Evolutionary conservation across 2,888 invertebrate genomes (phyloP).

Genomic region (Noctua fimbriata): DNA sequence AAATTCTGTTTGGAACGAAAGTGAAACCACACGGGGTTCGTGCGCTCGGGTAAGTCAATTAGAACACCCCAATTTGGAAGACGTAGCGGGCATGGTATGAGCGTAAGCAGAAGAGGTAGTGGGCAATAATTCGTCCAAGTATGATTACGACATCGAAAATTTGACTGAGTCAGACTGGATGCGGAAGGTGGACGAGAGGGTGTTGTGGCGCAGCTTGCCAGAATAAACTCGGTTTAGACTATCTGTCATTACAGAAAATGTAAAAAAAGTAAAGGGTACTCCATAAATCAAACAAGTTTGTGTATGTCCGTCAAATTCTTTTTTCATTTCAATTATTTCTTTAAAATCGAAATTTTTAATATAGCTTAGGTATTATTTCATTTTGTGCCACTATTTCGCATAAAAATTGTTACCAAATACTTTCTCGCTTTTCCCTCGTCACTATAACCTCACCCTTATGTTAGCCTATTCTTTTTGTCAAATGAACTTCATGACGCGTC

Average conservation of each 20-base stretch:
- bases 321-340: too few species aligned
- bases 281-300: neutral
- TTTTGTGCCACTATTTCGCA: neutral
- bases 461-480: constrained; percentile 48
- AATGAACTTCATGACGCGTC: constrained; percentile 41
- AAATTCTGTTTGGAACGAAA: constrained; percentile 60
- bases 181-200: neutral
- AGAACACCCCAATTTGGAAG: constrained; percentile 51
- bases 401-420: neutral
- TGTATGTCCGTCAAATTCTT: neutral
- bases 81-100: neutral
- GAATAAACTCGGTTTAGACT: neutral
- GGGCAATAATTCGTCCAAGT: neutral
- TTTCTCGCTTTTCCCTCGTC: neutral
- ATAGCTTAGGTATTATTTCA: neutral
- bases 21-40: constrained; percentile 40
- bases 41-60: constrained; percentile 60
- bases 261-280: neutral
- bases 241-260: too few species aligned
- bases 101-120: constrained; percentile 2
- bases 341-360: too few species aligned
- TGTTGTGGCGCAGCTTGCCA: neutral
- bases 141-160: neutral
- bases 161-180: neutral
- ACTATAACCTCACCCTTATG: constrained; percentile 2